These are phyloP conservation scores for Bagarius yarrelli DNA, from an alignment of 2,113 vertebrate species.

Conservation along the genomic window DNA sequence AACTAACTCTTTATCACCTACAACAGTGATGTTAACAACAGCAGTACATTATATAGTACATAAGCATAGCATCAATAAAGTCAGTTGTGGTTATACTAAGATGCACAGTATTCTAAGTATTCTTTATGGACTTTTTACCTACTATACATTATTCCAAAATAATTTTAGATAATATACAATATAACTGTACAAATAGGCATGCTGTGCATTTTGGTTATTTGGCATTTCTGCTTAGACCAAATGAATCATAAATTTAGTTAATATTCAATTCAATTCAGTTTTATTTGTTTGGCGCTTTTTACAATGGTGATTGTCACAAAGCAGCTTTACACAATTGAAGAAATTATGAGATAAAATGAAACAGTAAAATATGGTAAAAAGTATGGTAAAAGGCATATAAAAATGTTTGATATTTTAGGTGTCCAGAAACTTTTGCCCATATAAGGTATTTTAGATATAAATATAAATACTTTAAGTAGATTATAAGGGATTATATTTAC, in stretches of 20 bases:
- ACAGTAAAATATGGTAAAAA: background rate
- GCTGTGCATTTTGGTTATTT: background rate
- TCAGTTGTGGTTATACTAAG: too few species aligned
- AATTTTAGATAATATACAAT: background rate
- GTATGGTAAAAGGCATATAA: background rate
- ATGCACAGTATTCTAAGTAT: too few species aligned
- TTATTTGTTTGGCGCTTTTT: too few species aligned
- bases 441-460: background rate
- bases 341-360: background rate
- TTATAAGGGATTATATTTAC: background rate
- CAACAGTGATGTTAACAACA: conserved; percentile 44
- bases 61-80: background rate
- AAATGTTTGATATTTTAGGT: background rate
- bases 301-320: too few species aligned
- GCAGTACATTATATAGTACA: background rate
- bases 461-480: background rate
- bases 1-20: conserved; percentile 94
- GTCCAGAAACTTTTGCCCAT: background rate
- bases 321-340: too few species aligned
- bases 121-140: background rate
- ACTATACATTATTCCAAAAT: background rate
- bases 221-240: background rate
- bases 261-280: too few species aligned
- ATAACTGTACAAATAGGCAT: background rate
- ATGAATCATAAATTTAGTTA: background rate